Evolutionary conservation across 2,113 vertebrate genomes (phyloP), one percentile per base, ranked within the genome.

Genomic region (Fregata magnificens): DNA sequence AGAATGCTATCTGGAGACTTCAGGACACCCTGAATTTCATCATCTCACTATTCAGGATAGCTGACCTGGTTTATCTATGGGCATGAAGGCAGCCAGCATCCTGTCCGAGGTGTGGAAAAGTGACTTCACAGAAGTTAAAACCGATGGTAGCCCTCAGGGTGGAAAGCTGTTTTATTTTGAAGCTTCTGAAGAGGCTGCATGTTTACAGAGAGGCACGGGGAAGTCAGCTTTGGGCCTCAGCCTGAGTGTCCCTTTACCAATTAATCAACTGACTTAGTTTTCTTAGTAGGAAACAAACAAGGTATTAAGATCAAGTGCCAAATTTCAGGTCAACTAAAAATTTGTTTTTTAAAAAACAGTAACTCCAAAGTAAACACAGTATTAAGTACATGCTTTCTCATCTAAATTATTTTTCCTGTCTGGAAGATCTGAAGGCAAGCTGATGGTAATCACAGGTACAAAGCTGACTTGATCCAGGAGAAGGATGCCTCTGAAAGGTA

Each of bases 401-500:
- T 97, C 91, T 95, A 95, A 61, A 71, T 85, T 86, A 74, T 89
- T 84, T 98, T 95, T 97, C 89, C 95, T 94, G 58, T 98, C 95
- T 91, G 90, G 78, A 90, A 84, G 92, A 65, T 97, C 97, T 92
- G 95, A 95, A 96, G 97, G 92, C 78, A 97, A 71, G 76, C 88
- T 97, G 90, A 98, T 17, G 38, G 97, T 62, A 88, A 94, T 82
- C 81, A 97, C 94, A 50, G 98, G 95, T 82, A 97, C 72, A 91
- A 94, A 78, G 86, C 73, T 85, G 62, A 96, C 82, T 95, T 96
- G 79, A 93, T 97, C 97, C 97, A 98, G 63, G 40, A 98, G 95
- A 84, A 98, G 98, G 82, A 98, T 66, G 83, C 97, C 97, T 93
- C 98, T 98, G 97, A 90, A 98, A 98, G 31, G 28, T 73, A 97